A percentile compares a stretch with the other conserved stretches of the same genome.
Evolutionary conservation across 2,888 invertebrate species (phyloP).

Genomic region (Plusia festucae): DNA sequence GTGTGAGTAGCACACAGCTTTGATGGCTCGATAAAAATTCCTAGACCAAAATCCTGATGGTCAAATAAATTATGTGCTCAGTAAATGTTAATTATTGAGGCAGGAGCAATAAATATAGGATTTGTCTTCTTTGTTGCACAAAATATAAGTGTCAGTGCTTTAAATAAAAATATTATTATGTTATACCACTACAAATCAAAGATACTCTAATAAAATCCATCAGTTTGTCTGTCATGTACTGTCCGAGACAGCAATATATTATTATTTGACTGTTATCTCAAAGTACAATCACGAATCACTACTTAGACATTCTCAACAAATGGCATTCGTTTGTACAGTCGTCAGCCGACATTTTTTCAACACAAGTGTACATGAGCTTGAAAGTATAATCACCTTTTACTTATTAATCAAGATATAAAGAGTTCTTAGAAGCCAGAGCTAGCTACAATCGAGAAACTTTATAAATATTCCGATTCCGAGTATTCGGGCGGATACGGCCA

Average conservation of each 20-base stretch:
- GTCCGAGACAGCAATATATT: slow-evolving; percentile 65
- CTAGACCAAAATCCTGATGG: slow-evolving; percentile 37
- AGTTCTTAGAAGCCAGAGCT: slow-evolving; percentile 79
- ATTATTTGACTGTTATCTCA: slow-evolving; percentile 68
- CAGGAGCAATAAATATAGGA: slow-evolving; percentile 40
- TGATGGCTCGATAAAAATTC: slow-evolving; percentile 49
- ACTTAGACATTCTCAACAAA: slow-evolving; percentile 66
- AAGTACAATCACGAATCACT: slow-evolving; percentile 65
- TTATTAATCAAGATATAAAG: slow-evolving; percentile 77
- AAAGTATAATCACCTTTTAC: slow-evolving; percentile 69
- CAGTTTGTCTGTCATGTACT: slow-evolving; percentile 64
- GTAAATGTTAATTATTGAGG: slow-evolving; percentile 46
- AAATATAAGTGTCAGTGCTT: neutral
- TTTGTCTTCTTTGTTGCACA: slow-evolving; percentile 22
- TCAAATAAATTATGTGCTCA: slow-evolving; percentile 40
- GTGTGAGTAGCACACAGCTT: slow-evolving; percentile 52
- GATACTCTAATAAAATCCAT: slow-evolving; percentile 61
- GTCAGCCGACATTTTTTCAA: slow-evolving; percentile 59
- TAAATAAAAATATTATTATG: slow-evolving; percentile 32
- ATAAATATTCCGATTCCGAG: slow-evolving; percentile 87
- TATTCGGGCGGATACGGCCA: slow-evolving; percentile 85
- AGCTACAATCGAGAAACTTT: slow-evolving; percentile 73
- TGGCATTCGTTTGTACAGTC: slow-evolving; percentile 63
- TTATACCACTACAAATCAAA: slow-evolving; percentile 25
- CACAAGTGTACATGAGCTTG: slow-evolving; percentile 53